These are phyloP conservation scores for Plagodis pulveraria DNA, from an alignment of 2,888 invertebrate species.

Conservation along the genomic window DNA sequence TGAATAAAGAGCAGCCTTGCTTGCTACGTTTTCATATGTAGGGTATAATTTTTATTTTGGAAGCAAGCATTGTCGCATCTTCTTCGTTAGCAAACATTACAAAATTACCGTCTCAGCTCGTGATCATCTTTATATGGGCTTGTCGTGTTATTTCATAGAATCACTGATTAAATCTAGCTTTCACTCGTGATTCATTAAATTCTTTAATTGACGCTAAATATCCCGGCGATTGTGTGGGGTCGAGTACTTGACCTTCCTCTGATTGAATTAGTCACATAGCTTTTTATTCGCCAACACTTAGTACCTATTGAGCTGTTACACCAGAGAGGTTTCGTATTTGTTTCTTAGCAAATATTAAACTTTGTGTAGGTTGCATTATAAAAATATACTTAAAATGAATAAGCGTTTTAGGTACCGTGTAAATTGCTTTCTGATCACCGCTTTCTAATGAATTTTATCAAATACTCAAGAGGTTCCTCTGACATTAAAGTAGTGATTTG, in stretches of 20 bases:
- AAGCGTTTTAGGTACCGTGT: conserved; percentile 11
- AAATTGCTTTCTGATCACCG: conserved; percentile 15
- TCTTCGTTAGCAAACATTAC: not conserved
- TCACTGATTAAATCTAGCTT: conserved; percentile 71
- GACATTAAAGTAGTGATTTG: not conserved
- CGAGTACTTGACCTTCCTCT: conserved; percentile 65
- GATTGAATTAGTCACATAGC: conserved; percentile 66
- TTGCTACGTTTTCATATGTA: too few species aligned
- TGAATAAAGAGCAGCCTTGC: too few species aligned
- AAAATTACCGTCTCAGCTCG: conserved; percentile 16
- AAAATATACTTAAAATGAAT: conserved; percentile 14
- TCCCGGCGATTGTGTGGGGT: conserved; percentile 62
- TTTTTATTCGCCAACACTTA: conserved; percentile 41
- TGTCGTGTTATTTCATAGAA: conserved; percentile 52
- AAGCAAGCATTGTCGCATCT: not conserved
- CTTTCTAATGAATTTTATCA: conserved; percentile 24
- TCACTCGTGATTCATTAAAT: conserved; percentile 76
- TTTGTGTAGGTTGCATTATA: conserved; percentile 1
- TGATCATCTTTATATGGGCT: conserved; percentile 33
- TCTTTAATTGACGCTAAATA: conserved; percentile 75
- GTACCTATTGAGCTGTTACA: conserved; percentile 7
- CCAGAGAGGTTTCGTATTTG: conserved; percentile 10
- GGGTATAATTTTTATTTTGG: too few species aligned
- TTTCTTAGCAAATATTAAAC: conserved; percentile 15
- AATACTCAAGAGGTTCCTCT: conserved; percentile 2